Conservation (phyloP, 2,113 vertebrate genomes). For the Eulemur rufifrons region DNA sequence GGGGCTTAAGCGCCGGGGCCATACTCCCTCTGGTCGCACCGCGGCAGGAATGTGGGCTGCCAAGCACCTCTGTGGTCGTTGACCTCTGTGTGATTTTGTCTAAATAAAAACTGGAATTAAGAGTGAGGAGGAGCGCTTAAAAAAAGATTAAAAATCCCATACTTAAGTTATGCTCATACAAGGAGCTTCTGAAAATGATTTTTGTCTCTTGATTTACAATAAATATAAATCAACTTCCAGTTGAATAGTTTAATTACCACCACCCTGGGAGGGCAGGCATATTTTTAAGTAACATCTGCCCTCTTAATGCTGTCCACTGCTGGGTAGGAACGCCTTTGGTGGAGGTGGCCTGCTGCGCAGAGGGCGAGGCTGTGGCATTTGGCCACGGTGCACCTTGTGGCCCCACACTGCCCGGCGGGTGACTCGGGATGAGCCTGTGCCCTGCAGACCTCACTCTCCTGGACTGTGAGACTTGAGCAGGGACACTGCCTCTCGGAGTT, state of each 20-base stretch:
- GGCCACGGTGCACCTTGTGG: rapidly evolving
- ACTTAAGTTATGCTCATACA: rapidly evolving
- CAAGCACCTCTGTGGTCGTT: neutral
- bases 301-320: rapidly evolving
- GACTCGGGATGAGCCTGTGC: rapidly evolving
- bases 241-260: neutral
- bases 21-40: neutral
- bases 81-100: neutral
- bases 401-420: too few relatives aligned
- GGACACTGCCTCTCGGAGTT: rapidly evolving
- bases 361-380: rapidly evolving
- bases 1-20: neutral
- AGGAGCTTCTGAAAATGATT: neutral
- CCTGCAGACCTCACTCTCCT: neutral
- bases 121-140: neutral
- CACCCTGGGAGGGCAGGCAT: rapidly evolving
- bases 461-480: too few relatives aligned
- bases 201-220: neutral
- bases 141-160: neutral
- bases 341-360: neutral
- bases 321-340: too few relatives aligned
- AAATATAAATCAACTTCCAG: rapidly evolving
- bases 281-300: neutral
- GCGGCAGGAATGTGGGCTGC: neutral
- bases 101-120: neutral